phyloP scores from a whole-genome alignment of 2,797 vertebrate species.

The Orestias chungarensis region DNA sequence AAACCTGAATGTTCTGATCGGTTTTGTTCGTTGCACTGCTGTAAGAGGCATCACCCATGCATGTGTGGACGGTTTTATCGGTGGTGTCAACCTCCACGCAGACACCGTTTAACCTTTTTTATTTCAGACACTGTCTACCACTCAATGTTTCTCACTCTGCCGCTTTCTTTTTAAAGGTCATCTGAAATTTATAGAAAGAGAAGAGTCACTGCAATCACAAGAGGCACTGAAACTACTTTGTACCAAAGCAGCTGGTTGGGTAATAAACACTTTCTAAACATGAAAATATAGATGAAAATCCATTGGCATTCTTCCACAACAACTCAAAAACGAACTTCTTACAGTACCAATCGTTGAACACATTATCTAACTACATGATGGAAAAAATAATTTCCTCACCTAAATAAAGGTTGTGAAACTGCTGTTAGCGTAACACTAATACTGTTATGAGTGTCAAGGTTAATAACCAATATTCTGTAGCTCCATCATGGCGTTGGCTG shows the following conservation, averaged over 20 bases:
- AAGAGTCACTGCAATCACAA: constrained; percentile 10
- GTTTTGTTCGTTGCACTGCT: not conserved
- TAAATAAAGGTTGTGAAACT: not conserved
- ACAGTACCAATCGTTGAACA: too few species aligned
- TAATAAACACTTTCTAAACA: not conserved
- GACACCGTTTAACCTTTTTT: not conserved
- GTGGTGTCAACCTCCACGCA: constrained; percentile 18
- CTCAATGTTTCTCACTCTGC: not conserved
- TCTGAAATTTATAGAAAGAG: constrained; percentile 16
- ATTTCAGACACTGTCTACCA: not conserved
- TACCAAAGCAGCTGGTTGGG: not conserved
- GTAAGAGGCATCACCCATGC: not conserved
- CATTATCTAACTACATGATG: too few species aligned
- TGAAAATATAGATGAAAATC: not conserved
- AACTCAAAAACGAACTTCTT: too few species aligned
- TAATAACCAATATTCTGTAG: not conserved
- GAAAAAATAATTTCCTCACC: not conserved
- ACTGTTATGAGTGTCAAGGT: not conserved
- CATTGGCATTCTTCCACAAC: too few species aligned
- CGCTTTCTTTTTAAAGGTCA: constrained; percentile 20
- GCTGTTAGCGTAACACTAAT: not conserved
- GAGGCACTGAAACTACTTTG: constrained; percentile 36
- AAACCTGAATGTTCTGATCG: not conserved
- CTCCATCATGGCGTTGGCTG: not conserved
- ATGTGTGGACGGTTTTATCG: constrained; percentile 17